Conservation (phyloP, 2,888 invertebrate genomes). For the Ctena decussata region DNA sequence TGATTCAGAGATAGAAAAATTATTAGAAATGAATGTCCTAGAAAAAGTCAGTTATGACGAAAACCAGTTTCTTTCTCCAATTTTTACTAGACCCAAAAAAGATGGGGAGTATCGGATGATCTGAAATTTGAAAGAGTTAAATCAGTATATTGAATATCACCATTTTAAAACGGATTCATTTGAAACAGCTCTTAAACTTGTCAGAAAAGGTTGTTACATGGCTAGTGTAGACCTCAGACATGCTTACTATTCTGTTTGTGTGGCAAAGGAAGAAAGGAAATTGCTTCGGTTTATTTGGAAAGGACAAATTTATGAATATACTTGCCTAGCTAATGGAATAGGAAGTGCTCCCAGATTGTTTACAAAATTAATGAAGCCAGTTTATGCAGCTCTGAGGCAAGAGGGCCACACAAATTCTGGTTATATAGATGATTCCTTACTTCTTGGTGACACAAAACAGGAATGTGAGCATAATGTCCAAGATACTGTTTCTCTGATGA, state of each 20-base stretch:
- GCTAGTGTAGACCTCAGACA: slow-evolving; percentile 59
- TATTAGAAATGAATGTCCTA: slow-evolving; percentile 25
- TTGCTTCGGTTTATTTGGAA: slow-evolving; percentile 45
- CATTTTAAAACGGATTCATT: slow-evolving; percentile 70
- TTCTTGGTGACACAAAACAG: slow-evolving; percentile 22
- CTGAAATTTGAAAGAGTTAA: too few species aligned
- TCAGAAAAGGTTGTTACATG: slow-evolving; percentile 55
- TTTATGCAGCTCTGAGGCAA: slow-evolving; percentile 48
- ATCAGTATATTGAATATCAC: slow-evolving; percentile 51
- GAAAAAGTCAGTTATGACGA: not conserved
- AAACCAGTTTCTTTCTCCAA: slow-evolving; percentile 40
- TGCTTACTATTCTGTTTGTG: slow-evolving; percentile 63
- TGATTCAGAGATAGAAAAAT: slow-evolving; percentile 29
- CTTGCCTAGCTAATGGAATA: slow-evolving; percentile 55
- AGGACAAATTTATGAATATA: slow-evolving; percentile 42
- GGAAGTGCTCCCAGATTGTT: slow-evolving; percentile 58
- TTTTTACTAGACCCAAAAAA: too few species aligned
- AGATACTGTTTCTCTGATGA: too few species aligned
- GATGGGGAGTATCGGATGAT: too few species aligned
- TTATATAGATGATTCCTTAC: slow-evolving; percentile 64
- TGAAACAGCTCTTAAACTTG: slow-evolving; percentile 39
- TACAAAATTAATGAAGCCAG: slow-evolving; percentile 66
- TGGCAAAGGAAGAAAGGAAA: slow-evolving; percentile 30
- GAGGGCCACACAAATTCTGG: slow-evolving; percentile 47
- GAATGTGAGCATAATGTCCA: too few species aligned